Conservation (phyloP, 1,140 invertebrate species). For the Danaus plexippus region DNA sequence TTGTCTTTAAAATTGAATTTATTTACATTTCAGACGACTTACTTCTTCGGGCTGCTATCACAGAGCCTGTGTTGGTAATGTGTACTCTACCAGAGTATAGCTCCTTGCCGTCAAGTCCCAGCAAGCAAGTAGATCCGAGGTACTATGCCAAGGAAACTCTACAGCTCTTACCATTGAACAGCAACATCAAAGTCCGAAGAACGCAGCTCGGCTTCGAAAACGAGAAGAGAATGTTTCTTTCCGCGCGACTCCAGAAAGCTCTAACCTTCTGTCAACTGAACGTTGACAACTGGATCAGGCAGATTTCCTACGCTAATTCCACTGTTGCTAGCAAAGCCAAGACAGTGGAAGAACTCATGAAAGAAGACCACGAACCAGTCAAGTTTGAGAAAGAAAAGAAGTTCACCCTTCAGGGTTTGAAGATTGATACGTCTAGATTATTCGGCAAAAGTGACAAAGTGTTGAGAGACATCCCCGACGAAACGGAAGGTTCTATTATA, state of each 20-base stretch:
- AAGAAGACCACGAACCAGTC: constrained; percentile 69
- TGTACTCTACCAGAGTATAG: constrained; percentile 62
- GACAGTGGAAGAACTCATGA: constrained; percentile 60
- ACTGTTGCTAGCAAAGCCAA: constrained; percentile 60
- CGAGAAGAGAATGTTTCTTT: constrained; percentile 74
- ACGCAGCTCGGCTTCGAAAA: constrained; percentile 73
- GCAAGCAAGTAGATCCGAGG: constrained; percentile 55
- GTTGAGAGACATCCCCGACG: constrained; percentile 74
- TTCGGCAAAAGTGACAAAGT: constrained; percentile 70
- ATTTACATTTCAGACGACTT: constrained; percentile 57
- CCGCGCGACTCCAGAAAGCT: constrained; percentile 74
- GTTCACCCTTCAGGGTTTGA: constrained; percentile 70
- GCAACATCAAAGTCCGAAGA: constrained; percentile 68
- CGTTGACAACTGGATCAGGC: constrained; percentile 72
- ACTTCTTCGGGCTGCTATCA: constrained; percentile 61
- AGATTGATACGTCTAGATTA: constrained; percentile 64
- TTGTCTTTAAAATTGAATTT: too few species aligned
- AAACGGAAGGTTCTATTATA: constrained; percentile 76
- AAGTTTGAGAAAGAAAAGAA: constrained; percentile 70
- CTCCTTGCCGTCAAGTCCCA: constrained; percentile 52
- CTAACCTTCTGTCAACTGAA: constrained; percentile 76
- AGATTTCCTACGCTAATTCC: constrained; percentile 68
- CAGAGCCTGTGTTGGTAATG: constrained; percentile 68
- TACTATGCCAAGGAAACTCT: constrained; percentile 56
- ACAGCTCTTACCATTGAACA: constrained; percentile 66